These are phyloP conservation scores for Ptychobarbus kaznakovi DNA, from an alignment of 2,797 vertebrate genomes.

Conservation along the genomic window DNA sequence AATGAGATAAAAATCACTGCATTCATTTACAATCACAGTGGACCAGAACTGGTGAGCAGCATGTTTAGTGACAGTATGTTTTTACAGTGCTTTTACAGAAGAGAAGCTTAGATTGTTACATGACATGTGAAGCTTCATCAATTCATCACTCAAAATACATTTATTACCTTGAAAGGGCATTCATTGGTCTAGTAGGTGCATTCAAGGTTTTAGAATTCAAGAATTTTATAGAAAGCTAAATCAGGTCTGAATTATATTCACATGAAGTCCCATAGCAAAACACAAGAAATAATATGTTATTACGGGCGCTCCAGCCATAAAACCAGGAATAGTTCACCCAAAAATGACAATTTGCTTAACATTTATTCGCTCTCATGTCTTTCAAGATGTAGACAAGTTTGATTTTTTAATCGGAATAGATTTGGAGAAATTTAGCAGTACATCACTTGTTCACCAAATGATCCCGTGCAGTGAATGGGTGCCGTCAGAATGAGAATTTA, in stretches of 20 bases:
- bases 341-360: not conserved
- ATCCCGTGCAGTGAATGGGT: not conserved
- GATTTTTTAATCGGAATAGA: not conserved
- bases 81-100: conserved; percentile 14
- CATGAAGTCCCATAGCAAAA: not conserved
- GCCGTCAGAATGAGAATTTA: not conserved
- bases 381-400: not conserved
- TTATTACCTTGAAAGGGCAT: not conserved
- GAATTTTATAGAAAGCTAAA: conserved; percentile 21
- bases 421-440: not conserved
- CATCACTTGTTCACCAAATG: not conserved
- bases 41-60: conserved; percentile 34
- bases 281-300: not conserved
- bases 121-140: conserved; percentile 17
- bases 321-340: not conserved
- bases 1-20: conserved; percentile 10
- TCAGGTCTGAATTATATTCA: not conserved
- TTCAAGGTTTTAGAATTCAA: not conserved
- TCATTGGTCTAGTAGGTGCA: not conserved
- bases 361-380: not conserved
- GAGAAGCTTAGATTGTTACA: conserved; percentile 27
- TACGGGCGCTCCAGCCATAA: not conserved
- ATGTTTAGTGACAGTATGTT: conserved; percentile 14
- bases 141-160: conserved; percentile 13
- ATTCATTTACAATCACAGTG: conserved; percentile 41